phyloP scores from a whole-genome alignment of 1,140 invertebrate genomes.

The Hypsibius dujardini region DNA sequence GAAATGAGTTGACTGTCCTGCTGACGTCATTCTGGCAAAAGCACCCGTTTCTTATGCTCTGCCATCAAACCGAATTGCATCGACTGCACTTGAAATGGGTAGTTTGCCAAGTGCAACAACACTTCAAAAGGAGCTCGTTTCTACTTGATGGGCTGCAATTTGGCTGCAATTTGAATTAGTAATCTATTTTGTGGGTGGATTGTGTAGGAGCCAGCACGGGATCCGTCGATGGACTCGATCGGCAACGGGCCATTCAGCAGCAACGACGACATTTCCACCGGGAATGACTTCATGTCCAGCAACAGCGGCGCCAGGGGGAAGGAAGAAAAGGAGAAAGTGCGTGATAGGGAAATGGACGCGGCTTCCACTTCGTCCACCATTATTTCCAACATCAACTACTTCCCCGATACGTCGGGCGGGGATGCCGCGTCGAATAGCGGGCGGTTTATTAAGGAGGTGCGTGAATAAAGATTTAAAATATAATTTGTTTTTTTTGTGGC shows the following conservation, averaged over 20 bases:
- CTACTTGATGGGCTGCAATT: constrained; percentile 19
- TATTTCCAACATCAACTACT: constrained; percentile 7
- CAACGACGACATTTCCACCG: neutral
- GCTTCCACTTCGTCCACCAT: neutral
- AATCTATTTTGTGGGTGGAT: constrained; percentile 19
- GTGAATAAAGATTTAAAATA: neutral
- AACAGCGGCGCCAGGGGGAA: neutral
- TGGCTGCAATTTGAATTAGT: constrained; percentile 21
- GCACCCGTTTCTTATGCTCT: neutral
- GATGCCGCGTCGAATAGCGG: neutral
- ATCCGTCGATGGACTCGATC: constrained; percentile 19
- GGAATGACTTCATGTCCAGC: neutral
- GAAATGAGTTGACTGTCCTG: too few species aligned
- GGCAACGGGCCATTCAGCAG: neutral
- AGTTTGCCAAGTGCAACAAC: constrained; percentile 18
- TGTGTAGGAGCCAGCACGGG: constrained; percentile 20
- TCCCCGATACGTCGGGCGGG: neutral
- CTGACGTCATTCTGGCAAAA: too few species aligned
- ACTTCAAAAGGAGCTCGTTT: constrained; percentile 18
- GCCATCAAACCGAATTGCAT: neutral
- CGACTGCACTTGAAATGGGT: constrained; percentile 12
- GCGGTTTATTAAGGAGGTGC: neutral
- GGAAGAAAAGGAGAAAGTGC: neutral
- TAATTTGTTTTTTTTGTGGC: neutral
- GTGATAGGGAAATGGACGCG: neutral